A percentile compares a stretch with the other conserved stretches of the same genome.
phyloP scores from a whole-genome alignment of 2,888 invertebrate genomes.

The Eremobia ochroleuca region DNA sequence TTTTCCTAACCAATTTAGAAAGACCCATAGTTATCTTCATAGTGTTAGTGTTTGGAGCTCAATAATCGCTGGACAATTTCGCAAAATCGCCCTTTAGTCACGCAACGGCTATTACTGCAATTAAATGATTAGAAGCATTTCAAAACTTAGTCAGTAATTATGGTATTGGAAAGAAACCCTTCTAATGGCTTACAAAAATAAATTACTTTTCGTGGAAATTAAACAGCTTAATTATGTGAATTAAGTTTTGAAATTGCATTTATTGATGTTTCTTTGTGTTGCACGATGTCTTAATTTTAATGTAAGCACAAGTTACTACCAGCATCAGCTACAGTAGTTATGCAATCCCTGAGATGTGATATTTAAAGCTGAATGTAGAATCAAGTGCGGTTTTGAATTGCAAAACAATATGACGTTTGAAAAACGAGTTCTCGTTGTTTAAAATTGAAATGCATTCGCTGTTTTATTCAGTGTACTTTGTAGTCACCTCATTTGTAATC shows the following conservation, averaged over 20 bases:
- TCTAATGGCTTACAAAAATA: conserved; percentile 40
- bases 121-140: conserved; percentile 73
- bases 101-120: conserved; percentile 77
- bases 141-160: conserved; percentile 60
- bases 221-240: conserved; percentile 45
- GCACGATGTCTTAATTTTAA: conserved; percentile 23
- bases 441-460: conserved; percentile 41
- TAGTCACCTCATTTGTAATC: conserved; percentile 26
- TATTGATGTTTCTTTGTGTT: conserved; percentile 24
- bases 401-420: conserved; percentile 43
- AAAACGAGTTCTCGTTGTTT: conserved; percentile 42
- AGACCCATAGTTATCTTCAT: background rate
- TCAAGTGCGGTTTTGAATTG: conserved; percentile 50
- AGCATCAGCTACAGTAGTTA: too few relatives aligned
- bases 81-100: conserved; percentile 72
- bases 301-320: conserved; percentile 20
- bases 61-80: conserved; percentile 19
- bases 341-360: conserved; percentile 49
- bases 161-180: conserved; percentile 51
- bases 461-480: conserved; percentile 42
- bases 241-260: conserved; percentile 33
- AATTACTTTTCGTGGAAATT: conserved; percentile 38
- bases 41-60: background rate
- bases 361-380: conserved; percentile 37
- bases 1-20: conserved; percentile 20